phyloP scores from a whole-genome alignment of 2,888 invertebrate species.

The Homarus gammarus region DNA sequence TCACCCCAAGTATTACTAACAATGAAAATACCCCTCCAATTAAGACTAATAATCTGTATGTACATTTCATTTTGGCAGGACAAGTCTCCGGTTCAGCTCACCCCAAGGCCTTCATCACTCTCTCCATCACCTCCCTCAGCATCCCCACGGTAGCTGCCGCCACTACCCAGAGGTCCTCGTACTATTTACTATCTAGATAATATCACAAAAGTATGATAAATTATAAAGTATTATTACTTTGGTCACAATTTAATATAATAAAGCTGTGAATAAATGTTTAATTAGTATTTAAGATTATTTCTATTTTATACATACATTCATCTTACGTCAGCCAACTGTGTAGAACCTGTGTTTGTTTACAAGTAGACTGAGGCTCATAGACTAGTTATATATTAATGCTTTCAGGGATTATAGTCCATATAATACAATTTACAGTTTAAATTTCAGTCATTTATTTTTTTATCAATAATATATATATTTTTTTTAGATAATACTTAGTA shows the following conservation, averaged over 20 bases:
- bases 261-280: not conserved
- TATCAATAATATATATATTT: too few relatives aligned
- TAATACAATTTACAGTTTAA: too few relatives aligned
- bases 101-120: not conserved
- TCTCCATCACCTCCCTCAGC: not conserved
- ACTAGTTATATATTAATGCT: not conserved
- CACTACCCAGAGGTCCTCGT: too few relatives aligned
- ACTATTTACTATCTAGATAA: too few relatives aligned
- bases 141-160: not conserved
- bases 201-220: not conserved
- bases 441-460: too few relatives aligned
- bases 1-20: constrained; percentile 26
- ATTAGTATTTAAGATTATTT: too few relatives aligned
- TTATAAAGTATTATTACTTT: too few relatives aligned
- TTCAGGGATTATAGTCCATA: too few relatives aligned
- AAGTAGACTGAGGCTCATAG: not conserved
- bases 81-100: not conserved
- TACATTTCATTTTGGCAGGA: constrained; percentile 44
- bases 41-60: constrained; percentile 17
- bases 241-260: too few relatives aligned
- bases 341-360: not conserved
- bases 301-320: not conserved
- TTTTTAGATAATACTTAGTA: too few relatives aligned
- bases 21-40: not conserved
- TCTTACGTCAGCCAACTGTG: not conserved